Evolutionary conservation across 2,797 vertebrate genomes (phyloP), one percentile per base, ranked within the genome.

Genomic region (Nothura maculosa): DNA sequence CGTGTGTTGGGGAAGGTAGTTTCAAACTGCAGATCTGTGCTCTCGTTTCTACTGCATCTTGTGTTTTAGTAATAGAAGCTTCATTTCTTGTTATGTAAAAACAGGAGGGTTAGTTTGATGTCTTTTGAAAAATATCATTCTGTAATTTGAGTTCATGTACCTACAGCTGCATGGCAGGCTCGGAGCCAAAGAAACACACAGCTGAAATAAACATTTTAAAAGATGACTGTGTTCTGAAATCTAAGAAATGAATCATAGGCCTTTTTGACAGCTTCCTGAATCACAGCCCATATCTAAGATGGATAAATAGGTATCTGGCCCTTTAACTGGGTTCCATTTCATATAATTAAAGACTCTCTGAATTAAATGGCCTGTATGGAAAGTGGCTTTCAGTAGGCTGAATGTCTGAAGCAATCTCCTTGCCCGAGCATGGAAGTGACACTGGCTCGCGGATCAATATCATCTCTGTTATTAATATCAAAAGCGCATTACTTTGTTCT

Each of bases 381-480:
- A 98, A 99, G 98, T 98, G 98, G 98, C 98, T 99, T 99, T 99
- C 98, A 98, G 98, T 98, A 96, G 98, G 96, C 98, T 98, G 98
- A 99, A 98, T 98, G 98, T 98, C 98, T 98, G 97, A 98, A 99
- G 98, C 98, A 99, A 98, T 98, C 97, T 98, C 98, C 97, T 98
- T 97, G 96, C 97, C 96, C 60, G 96, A 96, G 97, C 97, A 57
- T 40, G 94, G 96, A 98, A 97, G 97, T 97, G 98, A 98, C 98
- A 98, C 98, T 97, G 97, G 98, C 98, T 97, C 87, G 69, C 76
- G 85, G 98, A 99, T 99, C 99, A 99, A 99, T 99, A 99, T 98
- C 98, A 98, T 99, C 99, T 99, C 98, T 98, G 98, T 99, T 99
- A 99, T 99, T 99, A 99, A 99, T 99, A 99, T 99, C 99, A 99